phyloP scores from a whole-genome alignment of 2,797 vertebrate genomes.

The Pseudomugil gertrudae region DNA sequence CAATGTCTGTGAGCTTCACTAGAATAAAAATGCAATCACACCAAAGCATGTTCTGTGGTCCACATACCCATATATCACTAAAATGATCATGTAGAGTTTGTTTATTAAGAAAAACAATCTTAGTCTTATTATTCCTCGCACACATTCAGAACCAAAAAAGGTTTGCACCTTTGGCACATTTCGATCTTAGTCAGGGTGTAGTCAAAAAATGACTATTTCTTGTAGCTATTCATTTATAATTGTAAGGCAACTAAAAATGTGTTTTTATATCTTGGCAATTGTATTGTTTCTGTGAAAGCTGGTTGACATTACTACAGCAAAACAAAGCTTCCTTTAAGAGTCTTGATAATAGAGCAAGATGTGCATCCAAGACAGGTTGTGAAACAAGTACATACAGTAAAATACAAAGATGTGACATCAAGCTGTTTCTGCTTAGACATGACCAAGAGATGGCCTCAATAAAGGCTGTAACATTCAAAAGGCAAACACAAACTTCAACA shows the following conservation, averaged over 20 bases:
- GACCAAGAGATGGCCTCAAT: constrained; percentile 42
- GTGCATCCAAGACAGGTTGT: constrained; percentile 45
- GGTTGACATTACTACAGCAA: constrained; percentile 44
- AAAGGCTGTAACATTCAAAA: constrained; percentile 64
- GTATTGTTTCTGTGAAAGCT: constrained; percentile 54
- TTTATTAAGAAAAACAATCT: constrained; percentile 11
- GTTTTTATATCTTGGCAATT: constrained; percentile 57
- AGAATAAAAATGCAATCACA: constrained; percentile 4
- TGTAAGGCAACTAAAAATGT: constrained; percentile 73
- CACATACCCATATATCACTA: constrained; percentile 9
- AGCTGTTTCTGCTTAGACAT: constrained; percentile 54
- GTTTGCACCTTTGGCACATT: constrained; percentile 23
- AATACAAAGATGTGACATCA: constrained; percentile 44
- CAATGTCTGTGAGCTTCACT: constrained; percentile 10
- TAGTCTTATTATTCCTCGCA: constrained; percentile 9
- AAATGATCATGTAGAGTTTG: constrained; percentile 15
- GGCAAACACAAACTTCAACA: constrained; percentile 55
- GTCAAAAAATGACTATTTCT: constrained; percentile 18
- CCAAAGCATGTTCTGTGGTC: constrained; percentile 20
- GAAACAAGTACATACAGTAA: constrained; percentile 30
- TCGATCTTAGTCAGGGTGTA: constrained; percentile 23
- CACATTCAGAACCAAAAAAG: constrained; percentile 43
- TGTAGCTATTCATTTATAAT: constrained; percentile 49
- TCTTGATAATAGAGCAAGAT: constrained; percentile 37
- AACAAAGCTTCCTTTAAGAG: constrained; percentile 53